Conservation (phyloP, 2,797 vertebrate species). For the Ibycter americanus region DNA sequence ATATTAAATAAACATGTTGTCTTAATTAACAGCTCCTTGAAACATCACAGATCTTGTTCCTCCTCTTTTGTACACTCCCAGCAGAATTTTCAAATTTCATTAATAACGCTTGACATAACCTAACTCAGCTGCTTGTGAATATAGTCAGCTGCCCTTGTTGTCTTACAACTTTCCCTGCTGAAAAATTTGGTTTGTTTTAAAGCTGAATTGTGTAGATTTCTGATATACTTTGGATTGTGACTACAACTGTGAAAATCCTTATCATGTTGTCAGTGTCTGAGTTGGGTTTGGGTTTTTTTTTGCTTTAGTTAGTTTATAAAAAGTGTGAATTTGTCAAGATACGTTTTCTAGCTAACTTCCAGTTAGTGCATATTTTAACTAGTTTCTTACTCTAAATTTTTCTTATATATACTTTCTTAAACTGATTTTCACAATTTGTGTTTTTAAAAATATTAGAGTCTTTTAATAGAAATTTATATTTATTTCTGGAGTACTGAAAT, state of each 20-base stretch:
- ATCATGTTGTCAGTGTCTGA: slow-evolving; percentile 20
- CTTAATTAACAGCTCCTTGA: slow-evolving; percentile 64
- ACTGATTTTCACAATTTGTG: background rate
- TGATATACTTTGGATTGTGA: slow-evolving; percentile 14
- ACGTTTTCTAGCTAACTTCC: background rate
- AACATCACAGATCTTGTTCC: slow-evolving; percentile 34
- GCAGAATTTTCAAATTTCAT: slow-evolving; percentile 51
- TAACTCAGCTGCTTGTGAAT: slow-evolving; percentile 48
- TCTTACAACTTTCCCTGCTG: slow-evolving; percentile 42
- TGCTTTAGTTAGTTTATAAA: slow-evolving; percentile 22
- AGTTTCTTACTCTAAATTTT: slow-evolving; percentile 1
- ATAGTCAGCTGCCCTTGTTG: slow-evolving; percentile 31
- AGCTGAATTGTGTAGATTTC: slow-evolving; percentile 53
- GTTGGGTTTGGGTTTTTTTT: background rate
- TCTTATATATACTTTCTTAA: background rate
- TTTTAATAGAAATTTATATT: background rate
- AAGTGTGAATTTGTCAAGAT: slow-evolving; percentile 12
- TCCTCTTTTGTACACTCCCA: slow-evolving; percentile 48
- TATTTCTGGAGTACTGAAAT: background rate
- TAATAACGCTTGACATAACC: slow-evolving; percentile 56
- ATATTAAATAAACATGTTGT: slow-evolving; percentile 64
- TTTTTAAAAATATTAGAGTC: background rate
- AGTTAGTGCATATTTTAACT: background rate
- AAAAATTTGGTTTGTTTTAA: slow-evolving; percentile 52
- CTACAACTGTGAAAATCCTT: slow-evolving; percentile 42